Conservation (phyloP, 2,888 invertebrate species). For the Anagyrus pseudococci region DNA sequence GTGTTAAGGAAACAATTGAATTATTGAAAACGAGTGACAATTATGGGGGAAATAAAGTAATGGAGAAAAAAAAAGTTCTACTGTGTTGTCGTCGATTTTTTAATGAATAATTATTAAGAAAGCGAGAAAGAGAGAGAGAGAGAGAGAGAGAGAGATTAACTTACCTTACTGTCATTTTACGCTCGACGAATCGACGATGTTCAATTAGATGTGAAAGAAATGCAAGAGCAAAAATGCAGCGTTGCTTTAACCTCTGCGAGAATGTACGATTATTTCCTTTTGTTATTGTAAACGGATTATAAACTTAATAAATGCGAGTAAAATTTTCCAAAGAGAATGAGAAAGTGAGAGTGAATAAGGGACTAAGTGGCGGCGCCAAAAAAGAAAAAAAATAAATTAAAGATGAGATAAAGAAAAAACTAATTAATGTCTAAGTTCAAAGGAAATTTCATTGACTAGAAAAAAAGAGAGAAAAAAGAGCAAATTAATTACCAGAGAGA, state of each 20-base stretch:
- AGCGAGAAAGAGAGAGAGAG: constrained; percentile 2
- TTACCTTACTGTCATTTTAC: constrained; percentile 29
- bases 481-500: constrained; percentile 8
- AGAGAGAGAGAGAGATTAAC: constrained; percentile 17
- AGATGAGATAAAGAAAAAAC: constrained; percentile 8
- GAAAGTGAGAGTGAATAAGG: background rate
- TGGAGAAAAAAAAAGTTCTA: constrained; percentile 19
- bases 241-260: constrained; percentile 8
- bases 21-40: constrained; percentile 13
- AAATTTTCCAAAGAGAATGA: background rate
- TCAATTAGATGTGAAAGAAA: constrained; percentile 18
- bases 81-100: constrained; percentile 29
- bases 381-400: background rate
- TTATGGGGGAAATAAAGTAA: too few species aligned
- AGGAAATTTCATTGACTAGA: constrained; percentile 22
- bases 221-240: constrained; percentile 3
- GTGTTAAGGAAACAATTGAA: constrained; percentile 25
- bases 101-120: constrained; percentile 3
- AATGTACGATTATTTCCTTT: background rate
- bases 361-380: background rate
- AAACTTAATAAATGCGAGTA: background rate
- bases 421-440: constrained; percentile 11
- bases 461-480: constrained; percentile 16
- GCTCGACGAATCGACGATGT: constrained; percentile 31
- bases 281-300: background rate